Evolutionary conservation across 30 jellyfish, hydroid and myxozoan species (phyloP).

Genomic region (Aurelia aurita complex sp. Pacific): DNA sequence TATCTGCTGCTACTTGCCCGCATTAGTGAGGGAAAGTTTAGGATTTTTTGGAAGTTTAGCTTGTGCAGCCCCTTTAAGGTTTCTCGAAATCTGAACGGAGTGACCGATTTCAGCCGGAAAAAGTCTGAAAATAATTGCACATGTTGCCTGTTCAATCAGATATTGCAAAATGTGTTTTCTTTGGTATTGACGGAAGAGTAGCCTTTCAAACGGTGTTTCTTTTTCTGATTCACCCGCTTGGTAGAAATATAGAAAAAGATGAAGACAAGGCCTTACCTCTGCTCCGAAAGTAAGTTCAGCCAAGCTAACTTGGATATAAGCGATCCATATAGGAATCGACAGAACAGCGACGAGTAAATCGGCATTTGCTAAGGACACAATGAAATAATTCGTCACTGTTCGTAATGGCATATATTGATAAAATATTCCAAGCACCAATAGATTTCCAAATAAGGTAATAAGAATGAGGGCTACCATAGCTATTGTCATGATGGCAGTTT

Average conservation of each 20-base stretch:
- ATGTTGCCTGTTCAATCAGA: too few relatives aligned
- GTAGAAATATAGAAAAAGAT: not conserved
- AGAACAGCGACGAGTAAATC: constrained; percentile 70
- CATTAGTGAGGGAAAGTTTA: too few relatives aligned
- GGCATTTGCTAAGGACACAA: constrained; percentile 68
- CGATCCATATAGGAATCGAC: constrained; percentile 74
- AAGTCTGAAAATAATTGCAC: too few relatives aligned
- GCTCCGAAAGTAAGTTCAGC: constrained; percentile 40
- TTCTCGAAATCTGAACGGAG: too few relatives aligned
- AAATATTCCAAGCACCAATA: constrained; percentile 62
- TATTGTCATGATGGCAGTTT: constrained; percentile 29
- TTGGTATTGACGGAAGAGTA: too few relatives aligned
- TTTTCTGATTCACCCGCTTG: too few relatives aligned
- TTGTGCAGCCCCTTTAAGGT: too few relatives aligned
- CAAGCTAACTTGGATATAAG: constrained; percentile 33
- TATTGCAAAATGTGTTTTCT: too few relatives aligned
- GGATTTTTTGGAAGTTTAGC: too few relatives aligned
- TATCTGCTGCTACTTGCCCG: too few relatives aligned
- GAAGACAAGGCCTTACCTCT: constrained; percentile 16
- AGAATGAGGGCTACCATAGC: constrained; percentile 44
- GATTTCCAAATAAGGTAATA: constrained; percentile 59
- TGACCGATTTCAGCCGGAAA: too few relatives aligned
- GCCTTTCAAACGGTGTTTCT: too few relatives aligned
- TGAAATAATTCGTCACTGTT: constrained; percentile 68
- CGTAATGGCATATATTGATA: constrained; percentile 71